phyloP scores from a whole-genome alignment of 2,888 invertebrate genomes.

The Luffia ferchaultella region DNA sequence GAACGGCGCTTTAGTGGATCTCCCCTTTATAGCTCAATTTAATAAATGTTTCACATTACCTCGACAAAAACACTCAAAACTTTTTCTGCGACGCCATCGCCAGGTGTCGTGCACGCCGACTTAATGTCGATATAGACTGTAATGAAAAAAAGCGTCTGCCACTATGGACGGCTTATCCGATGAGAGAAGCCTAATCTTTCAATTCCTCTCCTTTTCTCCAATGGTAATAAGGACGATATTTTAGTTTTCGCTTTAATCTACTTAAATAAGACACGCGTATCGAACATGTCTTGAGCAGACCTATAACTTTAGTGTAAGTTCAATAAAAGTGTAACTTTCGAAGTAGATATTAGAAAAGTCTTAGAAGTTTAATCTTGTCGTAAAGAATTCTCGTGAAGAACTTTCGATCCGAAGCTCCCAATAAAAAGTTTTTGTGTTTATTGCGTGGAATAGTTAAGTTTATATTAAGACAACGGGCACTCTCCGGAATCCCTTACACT shows the following conservation, averaged over 20 bases:
- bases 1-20: conserved; percentile 22
- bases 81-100: neutral
- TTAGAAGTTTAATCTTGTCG: neutral
- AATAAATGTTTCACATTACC: conserved; percentile 50
- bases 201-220: no score
- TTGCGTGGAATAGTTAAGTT: neutral
- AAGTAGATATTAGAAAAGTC: neutral
- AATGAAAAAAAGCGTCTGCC: neutral
- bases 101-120: neutral
- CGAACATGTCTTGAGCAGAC: no score
- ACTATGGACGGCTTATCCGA: neutral
- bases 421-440: neutral
- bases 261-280: no score
- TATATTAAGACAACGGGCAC: neutral
- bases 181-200: no score
- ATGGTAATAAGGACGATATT: no score
- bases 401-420: neutral
- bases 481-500: conserved; percentile 5
- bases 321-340: neutral
- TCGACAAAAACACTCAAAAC: conserved; percentile 23
- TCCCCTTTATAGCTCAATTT: conserved; percentile 47
- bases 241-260: no score
- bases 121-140: neutral
- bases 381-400: neutral
- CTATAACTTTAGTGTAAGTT: no score